phyloP scores from a whole-genome alignment of 2,113 vertebrate genomes.

The Sitta europaea region DNA sequence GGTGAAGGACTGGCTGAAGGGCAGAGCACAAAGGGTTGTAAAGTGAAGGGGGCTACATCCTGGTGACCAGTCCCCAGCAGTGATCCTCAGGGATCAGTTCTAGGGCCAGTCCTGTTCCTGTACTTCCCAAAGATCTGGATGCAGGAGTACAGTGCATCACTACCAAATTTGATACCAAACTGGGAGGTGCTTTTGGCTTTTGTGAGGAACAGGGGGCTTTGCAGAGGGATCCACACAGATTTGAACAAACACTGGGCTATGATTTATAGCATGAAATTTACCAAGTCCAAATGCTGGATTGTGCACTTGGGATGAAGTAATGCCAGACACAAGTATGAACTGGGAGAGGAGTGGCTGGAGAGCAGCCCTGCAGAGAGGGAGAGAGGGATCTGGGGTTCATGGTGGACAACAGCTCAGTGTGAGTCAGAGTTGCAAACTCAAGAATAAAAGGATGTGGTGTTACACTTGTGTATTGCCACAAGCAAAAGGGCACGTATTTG shows the following conservation, averaged over 20 bases:
- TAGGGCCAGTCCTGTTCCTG: not conserved
- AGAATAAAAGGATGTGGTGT: not conserved
- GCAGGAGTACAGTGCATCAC: not conserved
- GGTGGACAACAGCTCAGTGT: not conserved
- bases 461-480: not conserved
- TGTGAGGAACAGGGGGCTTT: not conserved
- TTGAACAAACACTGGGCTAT: not conserved
- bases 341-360: not conserved
- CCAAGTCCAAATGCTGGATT: fast-evolving
- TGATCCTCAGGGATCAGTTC: not conserved
- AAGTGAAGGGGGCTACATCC: not conserved
- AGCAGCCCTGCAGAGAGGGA: not conserved
- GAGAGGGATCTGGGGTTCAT: not conserved
- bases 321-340: no score
- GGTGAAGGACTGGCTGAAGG: not conserved
- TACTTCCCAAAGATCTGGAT: not conserved
- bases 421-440: not conserved
- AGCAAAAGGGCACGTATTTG: not conserved
- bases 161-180: not conserved
- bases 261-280: not conserved
- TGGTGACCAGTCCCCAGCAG: fast-evolving
- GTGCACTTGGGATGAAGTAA: not conserved
- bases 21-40: not conserved
- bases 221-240: not conserved
- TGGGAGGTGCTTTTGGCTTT: not conserved